These are phyloP conservation scores for Halichoerus grypus DNA, from an alignment of 2,113 vertebrate species.

Conservation along the genomic window DNA sequence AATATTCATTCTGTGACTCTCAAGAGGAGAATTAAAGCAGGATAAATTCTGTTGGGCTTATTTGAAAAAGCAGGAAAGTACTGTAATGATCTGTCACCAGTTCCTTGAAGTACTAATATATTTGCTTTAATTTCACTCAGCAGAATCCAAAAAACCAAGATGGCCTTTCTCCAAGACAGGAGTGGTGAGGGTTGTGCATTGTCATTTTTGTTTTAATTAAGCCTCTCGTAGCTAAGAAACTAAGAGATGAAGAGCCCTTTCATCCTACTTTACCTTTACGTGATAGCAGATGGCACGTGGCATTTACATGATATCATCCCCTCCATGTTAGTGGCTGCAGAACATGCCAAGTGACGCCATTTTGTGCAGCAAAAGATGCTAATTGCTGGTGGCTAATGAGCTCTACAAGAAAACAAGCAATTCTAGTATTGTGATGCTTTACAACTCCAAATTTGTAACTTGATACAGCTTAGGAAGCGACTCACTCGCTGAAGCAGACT, in stretches of 20 bases:
- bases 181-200: conserved; percentile 86
- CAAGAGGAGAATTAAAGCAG: not conserved
- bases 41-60: not conserved
- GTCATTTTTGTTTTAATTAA: conserved; percentile 47
- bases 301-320: not conserved
- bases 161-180: conserved; percentile 94
- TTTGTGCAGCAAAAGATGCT: conserved; percentile 36
- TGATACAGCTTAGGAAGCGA: not conserved
- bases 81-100: not conserved
- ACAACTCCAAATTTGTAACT: not conserved
- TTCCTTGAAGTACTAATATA: not conserved
- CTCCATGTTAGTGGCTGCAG: not conserved
- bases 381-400: conserved; percentile 57
- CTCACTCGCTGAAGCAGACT: not conserved
- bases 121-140: conserved; percentile 73
- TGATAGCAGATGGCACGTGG: conserved; percentile 48
- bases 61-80: not conserved
- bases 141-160: conserved; percentile 94
- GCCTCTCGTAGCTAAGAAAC: not conserved
- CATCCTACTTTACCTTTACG: not conserved
- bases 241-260: conserved; percentile 4
- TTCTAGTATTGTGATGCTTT: not conserved
- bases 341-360: conserved; percentile 7
- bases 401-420: conserved; percentile 41
- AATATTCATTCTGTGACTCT: not conserved